A percentile compares a stretch with the other conserved stretches of the same genome.
Evolutionary conservation across 2,113 vertebrate species (phyloP).

Genomic region (Thymallus thymallus): DNA sequence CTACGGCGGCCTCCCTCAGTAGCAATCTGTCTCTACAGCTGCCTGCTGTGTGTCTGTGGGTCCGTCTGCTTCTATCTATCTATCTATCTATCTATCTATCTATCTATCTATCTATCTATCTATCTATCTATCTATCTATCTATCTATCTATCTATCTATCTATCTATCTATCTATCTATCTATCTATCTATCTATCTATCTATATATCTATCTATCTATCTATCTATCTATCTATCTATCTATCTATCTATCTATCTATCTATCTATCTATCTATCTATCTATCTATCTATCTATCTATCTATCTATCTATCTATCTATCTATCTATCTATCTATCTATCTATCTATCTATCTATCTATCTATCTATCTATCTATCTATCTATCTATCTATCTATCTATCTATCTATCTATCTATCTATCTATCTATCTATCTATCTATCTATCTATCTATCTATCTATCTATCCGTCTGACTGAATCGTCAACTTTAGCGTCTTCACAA

Average conservation of each 20-base stretch:
- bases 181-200: conserved; percentile 12
- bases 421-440: conserved; percentile 14
- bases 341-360: conserved; percentile 5
- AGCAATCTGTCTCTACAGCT: conserved; percentile 62
- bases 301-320: conserved; percentile 3
- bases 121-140: too few species aligned
- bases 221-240: too few species aligned
- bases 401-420: not conserved
- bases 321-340: conserved; percentile 20
- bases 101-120: too few species aligned
- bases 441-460: conserved; percentile 11
- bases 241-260: conserved; percentile 42
- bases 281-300: not conserved
- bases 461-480: not conserved
- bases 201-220: conserved; percentile 9
- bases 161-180: not conserved
- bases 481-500: not conserved
- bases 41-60: conserved; percentile 60
- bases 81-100: not conserved
- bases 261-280: conserved; percentile 27
- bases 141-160: too few species aligned
- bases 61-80: conserved; percentile 50
- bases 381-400: not conserved
- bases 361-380: not conserved
- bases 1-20: not conserved